Base-by-base conservation (phyloP, 2,888 invertebrate species). In the Macaria liturata region DNA sequence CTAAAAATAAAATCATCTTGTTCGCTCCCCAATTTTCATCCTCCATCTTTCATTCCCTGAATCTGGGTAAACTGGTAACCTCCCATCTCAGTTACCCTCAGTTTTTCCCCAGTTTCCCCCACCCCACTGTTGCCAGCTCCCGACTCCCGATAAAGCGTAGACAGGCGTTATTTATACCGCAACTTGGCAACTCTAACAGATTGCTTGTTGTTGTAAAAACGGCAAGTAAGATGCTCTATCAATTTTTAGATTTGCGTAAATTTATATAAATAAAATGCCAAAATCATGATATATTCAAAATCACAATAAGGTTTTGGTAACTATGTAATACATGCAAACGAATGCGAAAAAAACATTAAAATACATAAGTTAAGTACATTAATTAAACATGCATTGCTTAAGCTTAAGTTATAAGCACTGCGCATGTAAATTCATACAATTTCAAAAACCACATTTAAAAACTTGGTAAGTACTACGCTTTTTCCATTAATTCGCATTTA, bases 91-190 rank as follows among this genome's bases (percentile, higher is more conserved):
- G 34, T 37, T 30, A 8, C 39, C 42, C 54, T 37, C 43, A 34
- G 42, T 32, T 47, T 30, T 20, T 48, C 34, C 54, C 44, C 43
- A 34, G 42, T 32, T 47, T 20, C 31, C 46, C 53, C 32, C 44
- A 44, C 34, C 46, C 54, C 39, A n/a, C 30, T 47, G 32, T 20
- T 42, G 34, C 44, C 31, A 40, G 32, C 30, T 9, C 31, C 32
- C 20, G 45, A 37, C 37, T 44, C 7, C 54, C 55, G 56, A 64
- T 61, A 64, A 58, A 54, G 52, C 50, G 65, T 58, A 58, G 56
- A 56, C 53, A 50, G 47, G 31, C 52, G 59, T 64, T 61, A 66
- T 66, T 66, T 66, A 66, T 66, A 62, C 54, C 59, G 50, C 48
- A 56, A 62, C 30, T 59, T 62, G 60, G 46, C 54, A 56, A 58